Percentiles rank a stretch among this genome's conserved stretches.
Evolutionary conservation across 2,888 invertebrate genomes (phyloP).

Genomic region (Andrena marginata): DNA sequence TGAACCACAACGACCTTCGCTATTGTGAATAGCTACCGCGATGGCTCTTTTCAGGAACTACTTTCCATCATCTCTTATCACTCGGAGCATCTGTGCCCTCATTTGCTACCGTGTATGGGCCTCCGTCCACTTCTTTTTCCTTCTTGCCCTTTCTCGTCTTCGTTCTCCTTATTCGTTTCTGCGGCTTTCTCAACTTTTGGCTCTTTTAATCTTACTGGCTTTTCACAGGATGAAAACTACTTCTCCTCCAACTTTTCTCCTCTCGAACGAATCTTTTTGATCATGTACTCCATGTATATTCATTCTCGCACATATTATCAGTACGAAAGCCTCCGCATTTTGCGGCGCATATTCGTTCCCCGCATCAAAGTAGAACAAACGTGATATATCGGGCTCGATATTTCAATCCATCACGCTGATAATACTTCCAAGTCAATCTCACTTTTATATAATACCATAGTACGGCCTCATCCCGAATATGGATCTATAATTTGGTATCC

Average conservation of each 20-base stretch:
- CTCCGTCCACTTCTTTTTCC: slow-evolving; percentile 57
- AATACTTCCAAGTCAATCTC: not conserved
- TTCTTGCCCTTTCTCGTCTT: slow-evolving; percentile 37
- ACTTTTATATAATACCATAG: too few relatives aligned
- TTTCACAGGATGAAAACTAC: slow-evolving; percentile 43
- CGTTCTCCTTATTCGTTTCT: slow-evolving; percentile 59
- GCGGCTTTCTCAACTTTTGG: slow-evolving; percentile 47
- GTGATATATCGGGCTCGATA: not conserved
- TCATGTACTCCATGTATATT: not conserved
- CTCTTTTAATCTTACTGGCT: slow-evolving; percentile 56
- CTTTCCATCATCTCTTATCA: slow-evolving; percentile 81
- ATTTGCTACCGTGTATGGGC: slow-evolving; percentile 80
- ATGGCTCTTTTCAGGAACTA: slow-evolving; percentile 81
- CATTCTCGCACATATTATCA: not conserved
- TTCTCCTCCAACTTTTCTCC: slow-evolving; percentile 19
- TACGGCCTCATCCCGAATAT: too few relatives aligned
- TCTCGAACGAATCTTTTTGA: slow-evolving; percentile 20
- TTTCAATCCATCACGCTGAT: not conserved
- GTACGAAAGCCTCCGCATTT: not conserved
- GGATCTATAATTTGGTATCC: too few relatives aligned
- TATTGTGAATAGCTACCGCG: slow-evolving; percentile 64
- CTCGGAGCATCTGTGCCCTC: slow-evolving; percentile 79
- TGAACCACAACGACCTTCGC: slow-evolving; percentile 46
- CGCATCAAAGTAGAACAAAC: too few relatives aligned
- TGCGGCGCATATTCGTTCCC: not conserved